Evolutionary conservation across 2,888 invertebrate genomes (phyloP).

Genomic region (Lepetodrilus schrolli): DNA sequence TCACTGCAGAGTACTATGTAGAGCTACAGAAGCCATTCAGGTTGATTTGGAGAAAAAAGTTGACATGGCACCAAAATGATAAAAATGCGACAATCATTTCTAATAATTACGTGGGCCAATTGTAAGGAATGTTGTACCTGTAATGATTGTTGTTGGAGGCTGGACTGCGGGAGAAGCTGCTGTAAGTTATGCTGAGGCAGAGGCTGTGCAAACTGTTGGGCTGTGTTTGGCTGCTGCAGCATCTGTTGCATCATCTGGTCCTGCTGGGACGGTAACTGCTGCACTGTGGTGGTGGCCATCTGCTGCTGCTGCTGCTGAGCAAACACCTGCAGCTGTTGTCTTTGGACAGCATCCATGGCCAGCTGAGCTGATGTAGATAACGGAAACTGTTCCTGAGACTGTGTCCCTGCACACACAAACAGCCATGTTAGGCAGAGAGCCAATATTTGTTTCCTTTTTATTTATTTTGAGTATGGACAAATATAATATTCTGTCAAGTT

Average conservation of each 20-base stretch:
- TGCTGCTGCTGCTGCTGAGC: conserved; percentile 52
- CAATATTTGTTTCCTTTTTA: too few relatives aligned
- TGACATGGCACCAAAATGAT: too few relatives aligned
- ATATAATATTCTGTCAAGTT: too few relatives aligned
- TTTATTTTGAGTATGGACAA: too few relatives aligned
- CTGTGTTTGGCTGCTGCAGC: conserved; percentile 50
- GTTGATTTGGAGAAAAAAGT: too few relatives aligned
- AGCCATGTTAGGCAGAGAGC: too few relatives aligned
- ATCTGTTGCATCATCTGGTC: conserved; percentile 63
- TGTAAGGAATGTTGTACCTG: too few relatives aligned
- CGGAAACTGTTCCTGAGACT: conserved; percentile 28
- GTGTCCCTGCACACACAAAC: conserved; percentile 29
- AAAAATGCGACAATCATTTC: too few relatives aligned
- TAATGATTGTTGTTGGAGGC: conserved; percentile 52
- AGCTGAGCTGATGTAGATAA: conserved; percentile 33
- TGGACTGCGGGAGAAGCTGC: conserved; percentile 50
- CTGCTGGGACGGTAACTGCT: conserved; percentile 63
- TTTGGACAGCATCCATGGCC: conserved; percentile 50
- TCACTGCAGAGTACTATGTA: too few relatives aligned
- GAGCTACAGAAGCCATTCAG: too few relatives aligned
- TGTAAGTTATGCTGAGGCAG: conserved; percentile 40
- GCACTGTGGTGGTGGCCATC: conserved; percentile 47
- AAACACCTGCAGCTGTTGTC: conserved; percentile 75
- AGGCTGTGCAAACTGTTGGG: conserved; percentile 36
- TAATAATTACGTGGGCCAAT: background rate